Evolutionary conservation across 2,113 vertebrate genomes (phyloP).

Genomic region (Cyprinodon variegatus): DNA sequence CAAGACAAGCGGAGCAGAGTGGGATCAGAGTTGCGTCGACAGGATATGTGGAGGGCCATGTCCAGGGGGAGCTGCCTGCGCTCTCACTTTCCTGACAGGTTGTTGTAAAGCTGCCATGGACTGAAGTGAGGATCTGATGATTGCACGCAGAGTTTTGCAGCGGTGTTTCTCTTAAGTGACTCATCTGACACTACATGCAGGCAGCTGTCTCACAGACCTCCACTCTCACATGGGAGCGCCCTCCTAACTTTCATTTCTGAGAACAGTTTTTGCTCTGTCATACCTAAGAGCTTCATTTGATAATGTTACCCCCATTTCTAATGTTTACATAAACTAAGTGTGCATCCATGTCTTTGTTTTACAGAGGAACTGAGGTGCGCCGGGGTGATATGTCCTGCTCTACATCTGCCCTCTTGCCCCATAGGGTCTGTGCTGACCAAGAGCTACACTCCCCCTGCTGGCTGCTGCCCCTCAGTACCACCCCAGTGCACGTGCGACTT

Average conservation of each 20-base stretch:
- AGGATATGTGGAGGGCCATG: slow-evolving; percentile 53
- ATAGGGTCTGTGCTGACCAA: slow-evolving; percentile 75
- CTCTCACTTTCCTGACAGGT: slow-evolving; percentile 53
- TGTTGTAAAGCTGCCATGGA: slow-evolving; percentile 60
- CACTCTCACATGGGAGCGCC: not conserved
- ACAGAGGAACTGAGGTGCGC: slow-evolving; percentile 79
- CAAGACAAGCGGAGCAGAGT: slow-evolving; percentile 31
- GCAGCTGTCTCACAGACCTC: slow-evolving; percentile 6
- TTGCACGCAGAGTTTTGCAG: slow-evolving; percentile 34
- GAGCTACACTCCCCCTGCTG: slow-evolving; percentile 73
- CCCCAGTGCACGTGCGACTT: slow-evolving; percentile 79
- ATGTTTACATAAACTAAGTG: not conserved
- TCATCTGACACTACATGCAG: slow-evolving; percentile 34
- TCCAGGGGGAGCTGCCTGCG: slow-evolving; percentile 11
- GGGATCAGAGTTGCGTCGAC: slow-evolving; percentile 53
- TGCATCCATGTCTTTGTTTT: slow-evolving; percentile 31
- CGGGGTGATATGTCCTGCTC: slow-evolving; percentile 70
- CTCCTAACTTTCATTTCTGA: not conserved
- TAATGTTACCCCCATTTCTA: not conserved
- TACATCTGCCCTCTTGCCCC: slow-evolving; percentile 72
- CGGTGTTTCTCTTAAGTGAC: slow-evolving; percentile 30
- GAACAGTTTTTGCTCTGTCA: slow-evolving; percentile 44
- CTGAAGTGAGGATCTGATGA: slow-evolving; percentile 48
- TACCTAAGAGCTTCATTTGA: not conserved
- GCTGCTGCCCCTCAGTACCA: slow-evolving; percentile 76